Conservation (phyloP, 2,113 vertebrate species). For the Pseudolaguvia tuberculata region DNA sequence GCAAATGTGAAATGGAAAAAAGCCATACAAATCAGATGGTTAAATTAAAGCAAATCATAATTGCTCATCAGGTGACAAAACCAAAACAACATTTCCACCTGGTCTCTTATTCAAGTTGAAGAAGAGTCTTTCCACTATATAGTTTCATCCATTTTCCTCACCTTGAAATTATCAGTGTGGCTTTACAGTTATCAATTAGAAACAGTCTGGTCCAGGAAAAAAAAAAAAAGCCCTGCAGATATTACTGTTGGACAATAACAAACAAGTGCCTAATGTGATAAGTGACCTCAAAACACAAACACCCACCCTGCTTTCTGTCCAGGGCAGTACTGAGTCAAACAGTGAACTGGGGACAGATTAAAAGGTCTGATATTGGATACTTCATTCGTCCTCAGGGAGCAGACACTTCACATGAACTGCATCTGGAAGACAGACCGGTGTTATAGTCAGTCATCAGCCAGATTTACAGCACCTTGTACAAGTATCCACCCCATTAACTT, state of each 20-base stretch:
- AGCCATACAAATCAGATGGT: constrained; percentile 60
- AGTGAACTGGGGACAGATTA: constrained; percentile 73
- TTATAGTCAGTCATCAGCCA: constrained; percentile 1
- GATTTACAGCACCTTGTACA: background rate
- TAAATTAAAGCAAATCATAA: constrained; percentile 70
- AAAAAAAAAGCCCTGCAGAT: constrained; percentile 61
- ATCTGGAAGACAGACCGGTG: constrained; percentile 68
- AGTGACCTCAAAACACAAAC: constrained; percentile 19
- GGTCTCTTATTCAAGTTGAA: constrained; percentile 48
- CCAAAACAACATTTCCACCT: constrained; percentile 18
- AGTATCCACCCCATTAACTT: too few species aligned
- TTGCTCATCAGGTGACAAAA: constrained; percentile 52
- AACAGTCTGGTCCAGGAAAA: constrained; percentile 56
- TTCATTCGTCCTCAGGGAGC: constrained; percentile 65
- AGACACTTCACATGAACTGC: constrained; percentile 88
- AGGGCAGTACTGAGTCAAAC: constrained; percentile 66
- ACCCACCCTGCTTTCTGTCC: constrained; percentile 55
- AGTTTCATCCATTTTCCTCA: background rate
- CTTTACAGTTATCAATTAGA: constrained; percentile 49
- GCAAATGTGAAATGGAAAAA: constrained; percentile 76
- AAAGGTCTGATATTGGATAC: constrained; percentile 68
- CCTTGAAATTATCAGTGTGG: constrained; percentile 26
- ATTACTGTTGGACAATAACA: constrained; percentile 66
- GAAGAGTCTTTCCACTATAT: constrained; percentile 49
- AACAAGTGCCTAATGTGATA: constrained; percentile 51